Base-by-base conservation (phyloP, 2,888 invertebrate genomes). In the Suillia variegata region DNA sequence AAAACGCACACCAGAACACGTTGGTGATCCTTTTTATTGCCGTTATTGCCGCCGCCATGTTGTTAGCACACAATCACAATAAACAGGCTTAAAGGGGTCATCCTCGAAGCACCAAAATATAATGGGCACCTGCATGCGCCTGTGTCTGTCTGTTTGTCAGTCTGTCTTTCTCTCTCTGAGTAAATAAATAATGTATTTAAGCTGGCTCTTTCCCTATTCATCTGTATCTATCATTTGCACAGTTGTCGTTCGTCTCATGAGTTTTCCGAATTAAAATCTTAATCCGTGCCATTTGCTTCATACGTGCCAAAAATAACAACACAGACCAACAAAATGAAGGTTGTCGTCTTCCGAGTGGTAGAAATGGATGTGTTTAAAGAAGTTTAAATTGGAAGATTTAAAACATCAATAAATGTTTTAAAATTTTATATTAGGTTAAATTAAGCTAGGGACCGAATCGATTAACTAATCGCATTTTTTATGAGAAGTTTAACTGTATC, bases 181-280 rank as follows among this genome's bases (percentile, higher is more conserved):
- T 38, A n/a, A n/a, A 38, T 38, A n/a, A 26, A 38, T 38, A 13
- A n/a, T 38, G 38, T 31, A n/a, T n/a, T n/a, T n/a, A n/a, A n/a
- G n/a, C n/a, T n/a, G n/a, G n/a, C 26, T 5, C 26, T 10, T 6
- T 26, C 26, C 10, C 5, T 26, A 6, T 26, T 26, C 26, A 26
- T 26, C 26, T 26, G 6, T 26, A 26, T 26, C 26, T 5, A 5
- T 38, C 10, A 38, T n/a, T 38, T 13, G 38, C 10, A 13, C 38
- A 38, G 26, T 5, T 10, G 38, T 38, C n/a, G 10, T n/a, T 20
- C 6, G 45, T 20, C 18, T 49, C 49, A 56, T 63, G 59, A 61
- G 57, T 57, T 59, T 24, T n/a, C 52, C 53, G 61, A 61, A 61
- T 61, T 59, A 61, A 63, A 63, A 59, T 59, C 59, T 49, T 59